Percentiles rank a stretch among this genome's conserved stretches.
Evolutionary conservation across 35 echinoderm and acorn worm genomes (phyloP).

Genomic region (Acanthaster planci): DNA sequence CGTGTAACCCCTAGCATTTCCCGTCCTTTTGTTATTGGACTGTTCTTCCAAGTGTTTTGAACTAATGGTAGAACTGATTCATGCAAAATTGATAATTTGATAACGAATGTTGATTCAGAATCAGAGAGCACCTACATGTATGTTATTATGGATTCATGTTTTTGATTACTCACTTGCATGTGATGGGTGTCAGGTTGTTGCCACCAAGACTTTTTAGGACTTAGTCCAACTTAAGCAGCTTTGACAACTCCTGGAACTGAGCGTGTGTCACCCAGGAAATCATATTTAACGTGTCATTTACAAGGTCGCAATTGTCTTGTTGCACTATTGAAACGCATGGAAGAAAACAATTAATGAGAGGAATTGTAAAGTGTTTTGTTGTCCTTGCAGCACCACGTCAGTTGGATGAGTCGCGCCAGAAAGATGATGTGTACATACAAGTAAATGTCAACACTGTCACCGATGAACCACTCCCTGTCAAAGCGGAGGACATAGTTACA

Average conservation of each 20-base stretch:
- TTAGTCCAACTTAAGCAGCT: background rate
- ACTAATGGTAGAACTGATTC: too few relatives aligned
- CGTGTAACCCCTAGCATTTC: too few relatives aligned
- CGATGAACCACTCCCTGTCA: background rate
- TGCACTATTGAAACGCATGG: too few relatives aligned
- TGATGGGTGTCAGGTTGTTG: background rate
- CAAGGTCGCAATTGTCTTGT: too few relatives aligned
- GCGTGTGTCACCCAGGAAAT: conserved; percentile 14
- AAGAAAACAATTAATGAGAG: too few relatives aligned
- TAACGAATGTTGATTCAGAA: too few relatives aligned
- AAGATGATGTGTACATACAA: background rate
- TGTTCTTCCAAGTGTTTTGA: too few relatives aligned
- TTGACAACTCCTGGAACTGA: background rate
- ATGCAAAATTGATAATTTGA: too few relatives aligned
- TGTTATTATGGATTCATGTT: too few relatives aligned
- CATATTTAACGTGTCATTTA: conserved; percentile 2
- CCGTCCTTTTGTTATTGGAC: too few relatives aligned
- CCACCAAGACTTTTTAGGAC: conserved; percentile 2
- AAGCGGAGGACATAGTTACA: background rate
- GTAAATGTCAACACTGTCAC: background rate
- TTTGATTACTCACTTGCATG: background rate
- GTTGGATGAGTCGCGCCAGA: background rate
- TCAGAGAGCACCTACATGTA: too few relatives aligned
- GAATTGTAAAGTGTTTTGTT: background rate
- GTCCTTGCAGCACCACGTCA: background rate